Evolutionary conservation across 1,140 invertebrate species (phyloP), one percentile per base, ranked within the genome.

Genomic region (Prorops nasuta): DNA sequence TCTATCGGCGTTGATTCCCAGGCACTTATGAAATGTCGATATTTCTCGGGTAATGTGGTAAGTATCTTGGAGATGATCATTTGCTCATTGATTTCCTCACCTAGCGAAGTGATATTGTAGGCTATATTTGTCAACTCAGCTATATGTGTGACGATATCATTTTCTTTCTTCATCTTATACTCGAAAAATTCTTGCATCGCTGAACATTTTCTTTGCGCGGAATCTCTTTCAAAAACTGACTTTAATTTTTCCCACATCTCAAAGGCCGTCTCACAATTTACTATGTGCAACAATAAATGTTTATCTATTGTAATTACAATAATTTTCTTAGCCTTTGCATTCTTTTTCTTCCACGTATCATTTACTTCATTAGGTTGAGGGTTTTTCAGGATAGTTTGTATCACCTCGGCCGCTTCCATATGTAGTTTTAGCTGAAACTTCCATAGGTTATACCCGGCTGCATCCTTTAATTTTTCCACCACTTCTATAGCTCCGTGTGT

Each of bases 161-260:
- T 51, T 3, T 8, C 15, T 7, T 42, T 24, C 18, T 51, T 21
- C 37, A 51, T 64, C 0, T n/a, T 31, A 14, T 60, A 49, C 15
- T 35, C n/a, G 37, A 67, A 75, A 40, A 65, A 72, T 22, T 68
- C n/a, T n/a, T n/a, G n/a, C n/a, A n/a, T n/a, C n/a, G n/a, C n/a
- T n/a, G n/a, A n/a, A n/a, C n/a, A n/a, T 49, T 28, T 71, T 54
- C 36, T 70, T 56, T 0, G 67, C 48, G 1, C 57, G 0, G 61
- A 63, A 46, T 69, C 61, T 20, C 63, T 63, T 44, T 72, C 64
- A 51, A 66, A 68, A 1, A 73, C 54, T 3, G 55, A 20, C 24
- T 53, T 54, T 6, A 74, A 35, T 47, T 69, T 71, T 1, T 54
- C 32, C 56, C 63, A 73, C 58, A 73, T 70, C n/a, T 62, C 63